These are phyloP conservation scores for Limnephilus lunatus DNA, from an alignment of 2,888 invertebrate genomes.

Conservation along the genomic window DNA sequence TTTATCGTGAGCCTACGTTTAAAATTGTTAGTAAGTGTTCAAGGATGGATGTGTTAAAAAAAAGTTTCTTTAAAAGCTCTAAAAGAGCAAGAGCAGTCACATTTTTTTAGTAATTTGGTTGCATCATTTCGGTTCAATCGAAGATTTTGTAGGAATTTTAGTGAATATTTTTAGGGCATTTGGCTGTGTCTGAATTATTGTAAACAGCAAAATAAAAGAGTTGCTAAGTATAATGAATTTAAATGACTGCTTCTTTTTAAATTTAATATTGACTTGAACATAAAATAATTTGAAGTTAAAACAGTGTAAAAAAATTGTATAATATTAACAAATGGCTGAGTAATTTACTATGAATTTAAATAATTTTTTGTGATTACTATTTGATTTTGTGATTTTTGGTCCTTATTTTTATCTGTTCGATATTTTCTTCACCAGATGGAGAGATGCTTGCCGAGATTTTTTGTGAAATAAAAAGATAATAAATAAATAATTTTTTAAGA, in stretches of 20 bases:
- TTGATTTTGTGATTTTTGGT: constrained; percentile 44
- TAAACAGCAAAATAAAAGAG: constrained; percentile 17
- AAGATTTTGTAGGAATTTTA: not conserved
- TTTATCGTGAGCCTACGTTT: constrained; percentile 13
- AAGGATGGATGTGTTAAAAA: not conserved
- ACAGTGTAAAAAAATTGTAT: constrained; percentile 46
- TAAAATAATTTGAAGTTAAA: constrained; percentile 39
- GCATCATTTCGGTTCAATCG: not conserved
- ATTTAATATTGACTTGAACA: constrained; percentile 31
- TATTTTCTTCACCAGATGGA: constrained; percentile 43
- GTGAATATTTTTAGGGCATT: constrained; percentile 14
- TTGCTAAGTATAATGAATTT: constrained; percentile 5
- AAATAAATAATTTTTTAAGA: constrained; percentile 42
- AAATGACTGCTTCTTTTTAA: constrained; percentile 55
- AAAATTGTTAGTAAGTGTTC: constrained; percentile 18
- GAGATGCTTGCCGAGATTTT: constrained; percentile 45
- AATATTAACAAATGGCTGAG: constrained; percentile 40
- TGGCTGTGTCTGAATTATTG: constrained; percentile 37
- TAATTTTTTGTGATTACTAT: constrained; percentile 18
- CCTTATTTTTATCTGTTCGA: constrained; percentile 32
- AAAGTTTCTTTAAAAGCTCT: not conserved
- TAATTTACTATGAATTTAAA: constrained; percentile 17
- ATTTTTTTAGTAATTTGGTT: constrained; percentile 2
- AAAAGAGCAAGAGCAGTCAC: not conserved
- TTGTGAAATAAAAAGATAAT: constrained; percentile 37